These are phyloP conservation scores for Probosciger aterrimus DNA, from an alignment of 2,113 vertebrate genomes.

Conservation along the genomic window DNA sequence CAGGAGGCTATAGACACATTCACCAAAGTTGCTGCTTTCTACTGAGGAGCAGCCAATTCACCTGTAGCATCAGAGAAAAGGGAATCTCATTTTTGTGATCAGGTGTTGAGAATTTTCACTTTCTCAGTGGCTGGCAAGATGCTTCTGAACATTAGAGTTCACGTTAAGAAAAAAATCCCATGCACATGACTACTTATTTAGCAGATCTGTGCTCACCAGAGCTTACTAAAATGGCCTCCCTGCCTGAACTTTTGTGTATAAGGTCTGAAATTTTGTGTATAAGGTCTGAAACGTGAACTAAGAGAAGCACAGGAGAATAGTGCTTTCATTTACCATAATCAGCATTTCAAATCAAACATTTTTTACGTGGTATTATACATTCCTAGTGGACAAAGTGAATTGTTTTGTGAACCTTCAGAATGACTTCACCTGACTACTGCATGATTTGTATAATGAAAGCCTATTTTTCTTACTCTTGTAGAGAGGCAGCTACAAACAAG, in stretches of 20 bases:
- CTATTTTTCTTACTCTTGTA: neutral
- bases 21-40: neutral
- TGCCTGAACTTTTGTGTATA: neutral
- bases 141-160: neutral
- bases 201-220: neutral
- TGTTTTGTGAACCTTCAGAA: conserved; percentile 18
- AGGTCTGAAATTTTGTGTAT: neutral
- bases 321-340: neutral
- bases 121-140: neutral
- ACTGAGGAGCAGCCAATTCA: neutral
- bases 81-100: neutral
- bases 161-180: neutral
- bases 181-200: neutral
- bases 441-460: neutral
- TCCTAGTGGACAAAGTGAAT: neutral
- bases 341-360: neutral
- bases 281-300: neutral
- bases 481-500: neutral
- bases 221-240: neutral
- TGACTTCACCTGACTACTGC: neutral
- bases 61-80: neutral
- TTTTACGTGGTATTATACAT: neutral
- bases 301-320: neutral
- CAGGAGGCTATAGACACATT: neutral
- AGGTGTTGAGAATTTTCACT: neutral